Conservation (phyloP, 1,140 invertebrate species). For the Ceratosolen solmsi region DNA sequence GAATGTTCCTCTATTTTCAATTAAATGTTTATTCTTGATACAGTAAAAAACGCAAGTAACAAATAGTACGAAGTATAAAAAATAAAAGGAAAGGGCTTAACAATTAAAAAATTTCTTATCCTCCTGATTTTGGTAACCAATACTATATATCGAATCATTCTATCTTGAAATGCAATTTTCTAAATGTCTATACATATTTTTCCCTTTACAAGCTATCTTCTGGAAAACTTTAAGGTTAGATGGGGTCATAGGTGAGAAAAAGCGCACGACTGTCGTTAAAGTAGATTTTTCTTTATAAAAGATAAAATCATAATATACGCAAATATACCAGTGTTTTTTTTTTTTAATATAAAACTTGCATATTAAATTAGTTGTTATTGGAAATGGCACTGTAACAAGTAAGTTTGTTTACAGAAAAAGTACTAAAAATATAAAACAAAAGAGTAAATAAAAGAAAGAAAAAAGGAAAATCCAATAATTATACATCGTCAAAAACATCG, state of each 20-base stretch:
- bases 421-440: neutral
- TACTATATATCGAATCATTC: no score
- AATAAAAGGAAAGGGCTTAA: no score
- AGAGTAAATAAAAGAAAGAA: neutral
- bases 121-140: no score
- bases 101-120: no score
- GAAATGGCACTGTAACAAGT: slow-evolving; percentile 13
- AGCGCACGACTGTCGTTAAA: slow-evolving; percentile 1
- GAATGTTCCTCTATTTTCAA: no score
- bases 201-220: neutral
- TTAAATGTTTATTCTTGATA: no score
- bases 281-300: slow-evolving; percentile 16
- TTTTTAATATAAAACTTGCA: neutral
- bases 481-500: neutral
- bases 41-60: no score
- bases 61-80: no score
- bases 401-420: slow-evolving; percentile 30
- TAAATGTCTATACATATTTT: no score
- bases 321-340: neutral
- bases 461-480: neutral
- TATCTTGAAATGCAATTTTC: no score
- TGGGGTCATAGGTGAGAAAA: neutral
- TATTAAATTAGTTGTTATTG: neutral
- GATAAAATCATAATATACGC: neutral
- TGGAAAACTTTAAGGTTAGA: neutral